These are phyloP conservation scores for Myrmecobius fasciatus DNA, from an alignment of 2,113 vertebrate species.

Conservation along the genomic window DNA sequence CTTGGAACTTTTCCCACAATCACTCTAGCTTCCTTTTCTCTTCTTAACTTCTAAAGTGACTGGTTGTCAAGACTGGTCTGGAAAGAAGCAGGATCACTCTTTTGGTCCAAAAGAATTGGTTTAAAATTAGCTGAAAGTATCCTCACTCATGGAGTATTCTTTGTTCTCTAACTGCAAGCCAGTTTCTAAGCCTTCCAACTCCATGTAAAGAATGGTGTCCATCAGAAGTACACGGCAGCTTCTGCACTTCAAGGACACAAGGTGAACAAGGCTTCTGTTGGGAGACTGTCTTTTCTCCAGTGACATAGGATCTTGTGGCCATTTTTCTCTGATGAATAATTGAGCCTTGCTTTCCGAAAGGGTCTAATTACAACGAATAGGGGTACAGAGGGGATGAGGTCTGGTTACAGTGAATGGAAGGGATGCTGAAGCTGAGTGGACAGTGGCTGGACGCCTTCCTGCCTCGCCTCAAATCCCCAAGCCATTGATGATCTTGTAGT, in stretches of 20 bases:
- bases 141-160: not conserved
- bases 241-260: slow-evolving; percentile 37
- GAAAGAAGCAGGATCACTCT: not conserved
- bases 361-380: slow-evolving; percentile 81
- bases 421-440: slow-evolving; percentile 39
- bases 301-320: slow-evolving; percentile 81
- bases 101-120: slow-evolving; percentile 6
- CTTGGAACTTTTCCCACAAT: not conserved
- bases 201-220: not conserved
- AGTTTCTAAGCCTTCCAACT: not conserved
- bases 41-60: not conserved
- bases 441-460: not conserved
- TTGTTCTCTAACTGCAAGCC: slow-evolving; percentile 12
- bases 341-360: slow-evolving; percentile 77
- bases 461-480: slow-evolving; percentile 43
- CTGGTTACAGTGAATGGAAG: slow-evolving; percentile 80
- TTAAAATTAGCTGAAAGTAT: not conserved
- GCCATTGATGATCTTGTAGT: slow-evolving; percentile 63
- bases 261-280: slow-evolving; percentile 53
- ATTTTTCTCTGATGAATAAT: slow-evolving; percentile 87
- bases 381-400: slow-evolving; percentile 60
- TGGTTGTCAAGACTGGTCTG: not conserved
- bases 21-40: not conserved
- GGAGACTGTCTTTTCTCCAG: slow-evolving; percentile 16
- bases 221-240: slow-evolving; percentile 25